Evolutionary conservation across 53 echinoderm and acorn worm species (phyloP), one percentile per base, ranked within the genome.

Genomic region (Mesocentrotus franciscanus): DNA sequence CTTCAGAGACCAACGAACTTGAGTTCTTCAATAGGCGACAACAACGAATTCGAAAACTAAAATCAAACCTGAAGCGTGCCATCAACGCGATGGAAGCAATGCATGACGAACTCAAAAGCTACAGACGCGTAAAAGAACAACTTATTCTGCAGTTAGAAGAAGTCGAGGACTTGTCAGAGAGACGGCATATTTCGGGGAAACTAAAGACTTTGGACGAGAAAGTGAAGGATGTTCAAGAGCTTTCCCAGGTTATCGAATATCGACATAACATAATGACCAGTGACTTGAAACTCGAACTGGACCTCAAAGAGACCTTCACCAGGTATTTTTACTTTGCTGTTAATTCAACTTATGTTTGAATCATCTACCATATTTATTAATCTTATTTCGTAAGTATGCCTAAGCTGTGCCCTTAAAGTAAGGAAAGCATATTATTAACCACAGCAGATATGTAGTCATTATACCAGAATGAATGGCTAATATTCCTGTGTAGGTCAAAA

Each of bases 261-360:
- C 96, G 96, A 58, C 96, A 96, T 55, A 75, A 95, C 27, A 62
- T 97, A 16, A 95, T 96, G 57, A 72, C 93, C 32, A 95, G 96
- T 56, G 97, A 98, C 90, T 72, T 98, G 83, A 92, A 96, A 34
- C 95, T 97, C 4, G 97, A 97, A 87, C 68, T 98, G 78, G 95
- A 97, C 61, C 33, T 98, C 56, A 95, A 96, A 57, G 96, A 95
- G 42, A 92, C 94, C 13, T 94, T 97, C 35, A 95, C 91, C 39
- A 96, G 97, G 98, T 98, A 85, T 22, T 49, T 85, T 36, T 79
- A 8, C 9, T 72, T 29, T 72, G 11, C 3, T 74, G 9, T 11
- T 30, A 30, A 11, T 9, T 30, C 32, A 29, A 49, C 32, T 12
- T 11, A 29, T 30, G 66, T 66, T 68, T 68, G 8, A 24, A 68